Evolutionary conservation across 2,797 vertebrate species (phyloP).

Genomic region (Enteromius trimaculatus): DNA sequence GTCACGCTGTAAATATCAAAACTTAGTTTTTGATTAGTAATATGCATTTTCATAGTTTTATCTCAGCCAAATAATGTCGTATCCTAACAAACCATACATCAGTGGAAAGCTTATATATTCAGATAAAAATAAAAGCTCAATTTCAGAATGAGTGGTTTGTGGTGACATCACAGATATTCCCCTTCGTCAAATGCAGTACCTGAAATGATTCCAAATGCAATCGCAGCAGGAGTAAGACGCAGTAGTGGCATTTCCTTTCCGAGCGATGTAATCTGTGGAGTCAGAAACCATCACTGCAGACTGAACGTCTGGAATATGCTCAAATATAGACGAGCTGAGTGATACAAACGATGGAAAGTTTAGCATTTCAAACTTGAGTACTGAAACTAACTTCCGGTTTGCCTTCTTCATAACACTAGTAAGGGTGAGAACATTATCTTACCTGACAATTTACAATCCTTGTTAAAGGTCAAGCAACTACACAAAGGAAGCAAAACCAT

Average conservation of each 20-base stretch:
- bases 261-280: background rate
- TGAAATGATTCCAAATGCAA: background rate
- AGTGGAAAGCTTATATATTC: too few species aligned
- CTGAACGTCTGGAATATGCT: background rate
- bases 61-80: too few species aligned
- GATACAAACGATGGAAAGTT: background rate
- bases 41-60: too few species aligned
- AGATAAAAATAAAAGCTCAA: too few species aligned
- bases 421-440: background rate
- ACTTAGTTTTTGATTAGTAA: too few species aligned
- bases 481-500: slow-evolving; percentile 1
- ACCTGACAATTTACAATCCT: background rate
- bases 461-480: background rate
- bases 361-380: background rate
- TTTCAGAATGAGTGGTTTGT: too few species aligned
- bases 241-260: background rate
- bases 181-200: background rate
- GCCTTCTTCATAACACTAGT: background rate
- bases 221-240: background rate
- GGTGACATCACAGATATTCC: too few species aligned
- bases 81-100: too few species aligned
- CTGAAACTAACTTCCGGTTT: background rate
- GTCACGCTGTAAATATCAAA: too few species aligned
- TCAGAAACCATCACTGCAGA: background rate
- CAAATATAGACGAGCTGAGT: background rate